Conservation (phyloP, 2,888 invertebrate species). For the Clunio marinus region DNA sequence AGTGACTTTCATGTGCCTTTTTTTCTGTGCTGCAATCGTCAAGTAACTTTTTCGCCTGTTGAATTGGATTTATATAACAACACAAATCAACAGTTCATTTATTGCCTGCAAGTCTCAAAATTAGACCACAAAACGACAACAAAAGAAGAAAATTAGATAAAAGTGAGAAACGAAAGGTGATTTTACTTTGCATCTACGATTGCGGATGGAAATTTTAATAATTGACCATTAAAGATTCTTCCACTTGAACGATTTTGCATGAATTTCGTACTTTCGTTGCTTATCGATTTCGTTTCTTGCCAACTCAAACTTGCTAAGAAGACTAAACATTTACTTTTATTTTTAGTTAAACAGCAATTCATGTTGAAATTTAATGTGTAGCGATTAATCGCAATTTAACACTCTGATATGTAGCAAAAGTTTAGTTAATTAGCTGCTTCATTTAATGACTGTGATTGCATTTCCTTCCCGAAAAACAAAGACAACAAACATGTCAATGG, state of each 20-base stretch:
- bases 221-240: too few relatives aligned
- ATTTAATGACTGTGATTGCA: slow-evolving; percentile 11
- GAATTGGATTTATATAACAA: neutral
- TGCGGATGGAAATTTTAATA: too few relatives aligned
- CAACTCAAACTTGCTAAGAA: too few relatives aligned
- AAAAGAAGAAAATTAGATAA: neutral
- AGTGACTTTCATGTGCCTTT: neutral
- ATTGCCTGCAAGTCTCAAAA: neutral
- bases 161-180: neutral
- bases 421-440: neutral
- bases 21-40: neutral
- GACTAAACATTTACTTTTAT: too few relatives aligned
- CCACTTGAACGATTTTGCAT: too few relatives aligned
- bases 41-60: neutral
- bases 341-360: too few relatives aligned
- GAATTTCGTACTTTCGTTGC: too few relatives aligned
- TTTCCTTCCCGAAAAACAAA: slow-evolving; percentile 7
- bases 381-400: too few relatives aligned
- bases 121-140: neutral
- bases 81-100: neutral
- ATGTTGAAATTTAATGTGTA: too few relatives aligned
- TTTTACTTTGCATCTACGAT: too few relatives aligned
- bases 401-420: too few relatives aligned
- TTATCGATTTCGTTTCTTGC: too few relatives aligned
- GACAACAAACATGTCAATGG: neutral